A percentile compares a stretch with the other conserved stretches of the same genome.
These are phyloP conservation scores for Muscicapa comitata DNA, from an alignment of 2,797 vertebrate species.

Conservation along the genomic window DNA sequence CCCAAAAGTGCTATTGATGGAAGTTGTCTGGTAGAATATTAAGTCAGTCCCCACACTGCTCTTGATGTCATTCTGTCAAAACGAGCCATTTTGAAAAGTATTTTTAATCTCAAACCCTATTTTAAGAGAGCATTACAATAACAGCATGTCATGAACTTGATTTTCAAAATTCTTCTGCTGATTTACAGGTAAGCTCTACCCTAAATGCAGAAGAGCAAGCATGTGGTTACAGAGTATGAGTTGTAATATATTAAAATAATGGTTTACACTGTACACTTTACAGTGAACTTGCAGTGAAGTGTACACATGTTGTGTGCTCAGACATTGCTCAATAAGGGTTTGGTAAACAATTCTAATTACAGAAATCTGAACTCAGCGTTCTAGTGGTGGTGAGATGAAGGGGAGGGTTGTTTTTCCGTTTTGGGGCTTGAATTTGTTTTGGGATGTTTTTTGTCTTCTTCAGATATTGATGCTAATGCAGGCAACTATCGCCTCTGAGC, in stretches of 20 bases:
- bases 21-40: not conserved
- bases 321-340: not conserved
- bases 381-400: not conserved
- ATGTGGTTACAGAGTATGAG: not conserved
- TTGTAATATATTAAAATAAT: not conserved
- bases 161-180: not conserved
- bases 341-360: constrained; percentile 21
- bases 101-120: not conserved
- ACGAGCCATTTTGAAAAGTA: not conserved
- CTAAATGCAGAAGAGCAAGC: not conserved
- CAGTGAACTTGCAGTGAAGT: not conserved
- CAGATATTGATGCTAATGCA: not conserved
- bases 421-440: not conserved
- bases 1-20: not conserved
- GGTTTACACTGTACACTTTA: not conserved
- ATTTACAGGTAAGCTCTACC: not conserved
- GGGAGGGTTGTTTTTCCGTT: not conserved
- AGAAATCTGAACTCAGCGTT: constrained; percentile 5
- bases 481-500: not conserved
- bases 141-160: fast-evolving
- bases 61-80: not conserved
- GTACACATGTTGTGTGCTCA: not conserved
- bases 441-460: not conserved
- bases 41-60: not conserved
- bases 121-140: not conserved